Conservation (phyloP, 1,140 invertebrate genomes). For the Apis mellifera region DNA sequence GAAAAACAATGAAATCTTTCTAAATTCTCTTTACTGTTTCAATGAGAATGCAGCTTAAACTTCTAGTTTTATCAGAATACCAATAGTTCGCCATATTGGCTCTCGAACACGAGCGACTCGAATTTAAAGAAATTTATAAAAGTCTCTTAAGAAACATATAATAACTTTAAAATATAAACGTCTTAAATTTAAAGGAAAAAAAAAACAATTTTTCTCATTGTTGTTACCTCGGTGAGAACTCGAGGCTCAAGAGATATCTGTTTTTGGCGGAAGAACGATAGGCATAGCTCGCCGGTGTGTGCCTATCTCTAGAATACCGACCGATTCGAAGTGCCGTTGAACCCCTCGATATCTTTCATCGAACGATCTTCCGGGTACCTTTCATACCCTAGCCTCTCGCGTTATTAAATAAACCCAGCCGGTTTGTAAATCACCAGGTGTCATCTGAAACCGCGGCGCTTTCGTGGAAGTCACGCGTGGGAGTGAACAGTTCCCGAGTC, state of each 20-base stretch:
- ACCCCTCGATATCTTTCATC: constrained; percentile 29
- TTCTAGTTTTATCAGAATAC: no score
- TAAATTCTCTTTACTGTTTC: no score
- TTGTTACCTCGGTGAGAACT: no score
- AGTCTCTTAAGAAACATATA: no score
- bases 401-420: constrained; percentile 40
- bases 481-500: constrained; percentile 1
- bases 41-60: no score
- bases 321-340: constrained; percentile 12
- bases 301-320: constrained; percentile 10
- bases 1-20: no score
- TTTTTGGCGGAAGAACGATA: constrained; percentile 19
- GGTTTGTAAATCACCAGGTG: constrained; percentile 16
- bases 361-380: constrained; percentile 24
- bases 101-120: no score
- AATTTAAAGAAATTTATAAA: no score
- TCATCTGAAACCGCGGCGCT: background rate
- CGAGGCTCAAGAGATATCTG: background rate
- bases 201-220: no score
- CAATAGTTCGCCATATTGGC: no score
- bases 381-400: constrained; percentile 8
- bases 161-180: no score
- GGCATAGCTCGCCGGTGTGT: background rate
- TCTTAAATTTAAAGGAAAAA: no score
- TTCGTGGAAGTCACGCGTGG: background rate